Evolutionary conservation across 2,888 invertebrate species (phyloP).

Genomic region (Isoperla grammatica): DNA sequence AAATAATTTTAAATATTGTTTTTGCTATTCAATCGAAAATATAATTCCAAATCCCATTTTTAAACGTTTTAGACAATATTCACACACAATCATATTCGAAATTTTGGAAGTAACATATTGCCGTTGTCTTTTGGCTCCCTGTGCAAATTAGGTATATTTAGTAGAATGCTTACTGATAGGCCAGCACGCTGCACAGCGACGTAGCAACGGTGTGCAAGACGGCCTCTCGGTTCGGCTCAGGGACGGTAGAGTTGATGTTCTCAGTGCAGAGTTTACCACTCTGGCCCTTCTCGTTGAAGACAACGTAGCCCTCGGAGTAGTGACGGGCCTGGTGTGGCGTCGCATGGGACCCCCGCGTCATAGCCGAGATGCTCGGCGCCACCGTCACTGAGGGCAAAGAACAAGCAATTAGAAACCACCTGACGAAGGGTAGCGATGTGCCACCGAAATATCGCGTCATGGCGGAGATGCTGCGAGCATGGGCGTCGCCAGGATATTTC

Average conservation of each 20-base stretch:
- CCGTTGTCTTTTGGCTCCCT: too few species aligned
- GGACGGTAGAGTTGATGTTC: conserved; percentile 59
- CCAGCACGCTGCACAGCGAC: conserved; percentile 70
- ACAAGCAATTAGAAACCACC: conserved; percentile 19
- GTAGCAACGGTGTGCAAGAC: conserved; percentile 66
- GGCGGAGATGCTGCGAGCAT: too few species aligned
- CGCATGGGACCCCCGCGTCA: conserved; percentile 49
- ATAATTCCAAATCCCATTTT: too few species aligned
- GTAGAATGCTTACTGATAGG: conserved; percentile 74
- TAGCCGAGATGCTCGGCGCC: conserved; percentile 60
- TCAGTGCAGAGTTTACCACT: conserved; percentile 67
- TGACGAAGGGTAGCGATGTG: conserved; percentile 2
- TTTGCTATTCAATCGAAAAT: too few species aligned
- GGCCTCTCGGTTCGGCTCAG: conserved; percentile 45
- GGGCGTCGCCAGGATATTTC: too few species aligned
- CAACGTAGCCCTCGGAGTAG: conserved; percentile 71
- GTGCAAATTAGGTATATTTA: too few species aligned
- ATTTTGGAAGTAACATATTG: too few species aligned
- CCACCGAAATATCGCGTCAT: too few species aligned
- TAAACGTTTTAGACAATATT: too few species aligned
- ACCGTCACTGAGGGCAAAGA: conserved; percentile 58
- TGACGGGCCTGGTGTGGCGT: conserved; percentile 66
- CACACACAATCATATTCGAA: too few species aligned
- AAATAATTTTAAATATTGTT: too few species aligned
- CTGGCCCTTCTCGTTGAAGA: conserved; percentile 64